These are phyloP conservation scores for Saturnia japonica DNA, from an alignment of 2,888 invertebrate genomes.

Conservation along the genomic window DNA sequence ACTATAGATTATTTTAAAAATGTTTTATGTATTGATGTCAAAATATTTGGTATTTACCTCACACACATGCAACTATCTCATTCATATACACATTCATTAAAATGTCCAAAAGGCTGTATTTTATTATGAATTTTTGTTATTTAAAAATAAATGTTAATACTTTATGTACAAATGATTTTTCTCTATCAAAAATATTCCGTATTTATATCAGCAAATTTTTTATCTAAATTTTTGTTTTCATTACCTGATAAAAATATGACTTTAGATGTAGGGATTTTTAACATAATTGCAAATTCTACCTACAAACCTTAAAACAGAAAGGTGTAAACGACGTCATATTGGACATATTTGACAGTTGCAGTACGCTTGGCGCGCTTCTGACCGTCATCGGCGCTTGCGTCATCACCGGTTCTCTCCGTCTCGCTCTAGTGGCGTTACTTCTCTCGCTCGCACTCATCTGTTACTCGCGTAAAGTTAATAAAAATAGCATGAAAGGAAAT, in stretches of 20 bases:
- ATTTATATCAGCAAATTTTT: not conserved
- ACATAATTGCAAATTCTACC: not conserved
- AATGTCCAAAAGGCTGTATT: conserved; percentile 73
- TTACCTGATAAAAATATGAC: conserved; percentile 11
- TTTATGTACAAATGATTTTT: not conserved
- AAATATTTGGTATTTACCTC: not conserved
- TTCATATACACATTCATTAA: conserved; percentile 21
- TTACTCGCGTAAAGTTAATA: conserved; percentile 27
- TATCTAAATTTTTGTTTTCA: not conserved
- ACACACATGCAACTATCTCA: conserved; percentile 30
- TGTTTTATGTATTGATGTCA: conserved; percentile 13
- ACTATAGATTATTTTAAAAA: too few species aligned
- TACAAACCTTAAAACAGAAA: not conserved
- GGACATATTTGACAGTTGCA: conserved; percentile 45
- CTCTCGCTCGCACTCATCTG: conserved; percentile 57
- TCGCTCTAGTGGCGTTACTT: conserved; percentile 64
- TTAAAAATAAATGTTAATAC: conserved; percentile 25
- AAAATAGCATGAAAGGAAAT: conserved; percentile 15
- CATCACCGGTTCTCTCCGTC: conserved; percentile 64
- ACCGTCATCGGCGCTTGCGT: conserved; percentile 61
- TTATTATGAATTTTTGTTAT: conserved; percentile 29
- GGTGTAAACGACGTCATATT: conserved; percentile 3
- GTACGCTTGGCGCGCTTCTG: conserved; percentile 56
- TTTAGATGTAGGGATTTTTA: not conserved
- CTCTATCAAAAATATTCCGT: not conserved